Percentiles rank a stretch among this genome's conserved stretches.
These are phyloP conservation scores for Wasmannia auropunctata DNA, from an alignment of 1,140 invertebrate genomes.

Conservation along the genomic window DNA sequence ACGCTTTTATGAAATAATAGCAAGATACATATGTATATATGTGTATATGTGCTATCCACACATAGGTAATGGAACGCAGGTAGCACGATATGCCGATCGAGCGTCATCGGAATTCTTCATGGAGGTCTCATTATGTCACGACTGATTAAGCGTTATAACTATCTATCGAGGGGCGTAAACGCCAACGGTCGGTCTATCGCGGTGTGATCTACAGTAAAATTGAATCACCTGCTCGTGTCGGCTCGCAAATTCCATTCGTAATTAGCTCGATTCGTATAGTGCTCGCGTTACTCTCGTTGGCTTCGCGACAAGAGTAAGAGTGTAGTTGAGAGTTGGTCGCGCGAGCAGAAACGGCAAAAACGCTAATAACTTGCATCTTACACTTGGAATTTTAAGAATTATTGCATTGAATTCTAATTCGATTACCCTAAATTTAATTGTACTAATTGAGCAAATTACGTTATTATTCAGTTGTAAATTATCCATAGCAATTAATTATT, in stretches of 20 bases:
- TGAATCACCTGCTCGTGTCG: slow-evolving; percentile 2
- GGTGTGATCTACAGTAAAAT: neutral
- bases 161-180: slow-evolving; percentile 30
- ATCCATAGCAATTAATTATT: neutral
- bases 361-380: neutral
- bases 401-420: neutral
- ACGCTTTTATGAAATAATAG: slow-evolving; percentile 24
- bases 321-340: neutral
- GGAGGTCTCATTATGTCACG: slow-evolving; percentile 63
- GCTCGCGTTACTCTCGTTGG: neutral
- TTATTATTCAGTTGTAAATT: neutral
- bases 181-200: neutral
- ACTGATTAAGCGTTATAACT: slow-evolving; percentile 57
- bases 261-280: no score
- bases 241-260: neutral
- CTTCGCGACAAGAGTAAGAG: neutral
- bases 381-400: no score
- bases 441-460: neutral
- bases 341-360: neutral
- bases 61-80: slow-evolving; percentile 6
- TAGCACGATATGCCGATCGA: slow-evolving; percentile 4
- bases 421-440: neutral
- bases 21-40: neutral
- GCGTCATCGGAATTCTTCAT: slow-evolving; percentile 31
- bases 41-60: no score